Conservation (phyloP, 2,797 vertebrate species). For the Lithobates sylvaticus region DNA sequence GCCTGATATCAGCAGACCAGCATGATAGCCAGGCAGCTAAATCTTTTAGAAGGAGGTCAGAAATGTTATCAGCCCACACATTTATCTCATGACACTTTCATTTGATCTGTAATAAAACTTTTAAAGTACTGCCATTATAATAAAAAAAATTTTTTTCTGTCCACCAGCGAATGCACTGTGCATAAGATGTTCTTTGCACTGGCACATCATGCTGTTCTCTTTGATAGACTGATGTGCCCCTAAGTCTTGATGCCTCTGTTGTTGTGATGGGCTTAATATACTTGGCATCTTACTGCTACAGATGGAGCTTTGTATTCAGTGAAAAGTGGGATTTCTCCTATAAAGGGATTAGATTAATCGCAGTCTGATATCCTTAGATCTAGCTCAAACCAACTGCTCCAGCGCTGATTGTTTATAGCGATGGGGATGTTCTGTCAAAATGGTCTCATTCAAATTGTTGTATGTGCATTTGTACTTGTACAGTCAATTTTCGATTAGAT, state of each 20-base stretch:
- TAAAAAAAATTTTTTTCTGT: too few relatives aligned
- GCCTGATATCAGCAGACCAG: too few relatives aligned
- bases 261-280: slow-evolving; percentile 24
- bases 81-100: too few relatives aligned
- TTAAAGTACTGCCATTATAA: too few relatives aligned
- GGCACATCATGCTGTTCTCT: not conserved
- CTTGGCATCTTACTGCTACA: slow-evolving; percentile 47
- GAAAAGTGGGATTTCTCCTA: slow-evolving; percentile 50
- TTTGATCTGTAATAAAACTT: too few relatives aligned
- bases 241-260: slow-evolving; percentile 24
- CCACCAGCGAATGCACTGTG: not conserved
- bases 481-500: not conserved
- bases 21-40: too few relatives aligned
- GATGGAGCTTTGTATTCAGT: slow-evolving; percentile 51
- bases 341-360: slow-evolving; percentile 53
- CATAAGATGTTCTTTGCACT: not conserved
- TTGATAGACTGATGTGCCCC: not conserved
- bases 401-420: slow-evolving; percentile 1
- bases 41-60: too few relatives aligned
- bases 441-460: not conserved
- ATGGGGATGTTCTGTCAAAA: not conserved
- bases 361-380: slow-evolving; percentile 38
- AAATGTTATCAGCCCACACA: too few relatives aligned
- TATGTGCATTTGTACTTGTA: not conserved
- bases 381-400: slow-evolving; percentile 44